These are phyloP conservation scores for Celastrina argiolus DNA, from an alignment of 2,888 invertebrate species.

Conservation along the genomic window DNA sequence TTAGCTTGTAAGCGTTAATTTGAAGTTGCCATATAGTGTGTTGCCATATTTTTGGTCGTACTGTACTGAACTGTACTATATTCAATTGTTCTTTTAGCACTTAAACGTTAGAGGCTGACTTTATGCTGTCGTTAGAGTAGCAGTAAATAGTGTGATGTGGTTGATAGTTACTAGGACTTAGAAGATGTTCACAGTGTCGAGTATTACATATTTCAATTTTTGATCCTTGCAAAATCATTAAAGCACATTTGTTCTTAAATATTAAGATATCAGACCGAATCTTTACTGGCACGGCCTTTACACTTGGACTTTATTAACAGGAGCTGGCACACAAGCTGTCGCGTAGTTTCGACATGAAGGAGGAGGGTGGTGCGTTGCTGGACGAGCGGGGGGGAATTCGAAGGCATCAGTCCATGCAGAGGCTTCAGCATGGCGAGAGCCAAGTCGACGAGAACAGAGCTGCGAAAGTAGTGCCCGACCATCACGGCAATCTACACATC, in stretches of 20 bases:
- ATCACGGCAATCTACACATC: slow-evolving; percentile 92
- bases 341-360: slow-evolving; percentile 93
- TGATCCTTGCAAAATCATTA: slow-evolving; percentile 4
- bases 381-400: slow-evolving; percentile 82
- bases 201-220: background rate
- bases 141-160: slow-evolving; percentile 70
- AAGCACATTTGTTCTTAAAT: background rate
- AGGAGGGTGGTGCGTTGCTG: slow-evolving; percentile 85
- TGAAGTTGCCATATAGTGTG: background rate
- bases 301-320: slow-evolving; percentile 64
- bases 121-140: slow-evolving; percentile 71
- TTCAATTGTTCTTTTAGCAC: slow-evolving; percentile 58
- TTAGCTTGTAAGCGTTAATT: slow-evolving; percentile 10
- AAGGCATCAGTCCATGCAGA: slow-evolving; percentile 87
- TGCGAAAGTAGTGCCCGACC: slow-evolving; percentile 87
- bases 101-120: slow-evolving; percentile 69
- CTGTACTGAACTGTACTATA: slow-evolving; percentile 13
- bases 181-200: slow-evolving; percentile 31
- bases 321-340: slow-evolving; percentile 92
- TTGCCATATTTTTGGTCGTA: slow-evolving; percentile 19
- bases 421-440: slow-evolving; percentile 80
- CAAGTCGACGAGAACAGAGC: slow-evolving; percentile 70
- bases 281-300: background rate
- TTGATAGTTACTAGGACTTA: slow-evolving; percentile 54
- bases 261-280: background rate